Conservation (phyloP, 2,797 vertebrate genomes). For the Morelia viridis region DNA sequence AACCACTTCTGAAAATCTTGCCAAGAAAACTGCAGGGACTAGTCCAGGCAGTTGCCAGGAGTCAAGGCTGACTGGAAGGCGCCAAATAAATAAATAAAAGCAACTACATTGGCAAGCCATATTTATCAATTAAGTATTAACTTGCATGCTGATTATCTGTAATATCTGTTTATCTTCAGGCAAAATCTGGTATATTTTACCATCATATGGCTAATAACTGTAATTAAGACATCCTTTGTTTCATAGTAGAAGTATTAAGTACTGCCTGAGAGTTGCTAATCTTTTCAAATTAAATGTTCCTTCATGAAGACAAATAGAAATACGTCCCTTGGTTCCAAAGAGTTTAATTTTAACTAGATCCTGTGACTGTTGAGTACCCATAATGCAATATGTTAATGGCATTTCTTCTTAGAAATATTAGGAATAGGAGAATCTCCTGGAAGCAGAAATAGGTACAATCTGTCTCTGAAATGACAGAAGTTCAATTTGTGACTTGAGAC, state of each 20-base stretch:
- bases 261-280: not conserved
- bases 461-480: not conserved
- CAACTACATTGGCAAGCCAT: conserved; percentile 23
- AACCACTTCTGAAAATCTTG: not conserved
- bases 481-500: not conserved
- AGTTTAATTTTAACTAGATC: not conserved
- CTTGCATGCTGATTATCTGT: conserved; percentile 1
- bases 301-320: not conserved
- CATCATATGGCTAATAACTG: not conserved
- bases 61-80: not conserved
- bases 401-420: conserved; percentile 17
- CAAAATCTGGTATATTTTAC: conserved; percentile 10
- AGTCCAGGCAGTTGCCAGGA: not conserved
- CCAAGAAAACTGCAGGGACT: not conserved
- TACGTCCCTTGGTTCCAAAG: not conserved
- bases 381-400: not conserved
- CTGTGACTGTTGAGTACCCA: conserved; percentile 1
- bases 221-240: conserved; percentile 22
- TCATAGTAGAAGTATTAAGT: not conserved
- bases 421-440: not conserved
- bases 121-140: conserved; percentile 30
- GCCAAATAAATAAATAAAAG: not conserved
- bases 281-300: not conserved
- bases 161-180: conserved; percentile 28
- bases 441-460: not conserved